Evolutionary conservation across 1,140 invertebrate genomes (phyloP).

Genomic region (Drosophila insularis): DNA sequence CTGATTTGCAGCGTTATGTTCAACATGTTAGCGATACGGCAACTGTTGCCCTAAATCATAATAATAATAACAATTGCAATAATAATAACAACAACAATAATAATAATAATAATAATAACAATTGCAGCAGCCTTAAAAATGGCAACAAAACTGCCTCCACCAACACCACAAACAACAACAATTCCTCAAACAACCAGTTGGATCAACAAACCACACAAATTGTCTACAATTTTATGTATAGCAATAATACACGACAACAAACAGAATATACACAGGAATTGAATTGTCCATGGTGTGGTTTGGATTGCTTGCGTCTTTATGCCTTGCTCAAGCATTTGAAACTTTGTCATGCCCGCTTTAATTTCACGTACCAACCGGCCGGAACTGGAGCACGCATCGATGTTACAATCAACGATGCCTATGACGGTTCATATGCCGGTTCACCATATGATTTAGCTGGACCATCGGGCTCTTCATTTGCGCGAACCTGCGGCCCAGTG

Average conservation of each 20-base stretch:
- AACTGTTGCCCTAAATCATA: slow-evolving; percentile 83
- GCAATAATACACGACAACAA: slow-evolving; percentile 96
- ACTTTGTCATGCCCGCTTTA: slow-evolving; percentile 95
- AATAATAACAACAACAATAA: slow-evolving; percentile 71
- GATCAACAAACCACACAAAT: slow-evolving; percentile 86
- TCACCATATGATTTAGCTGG: slow-evolving; percentile 95
- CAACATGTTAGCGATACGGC: slow-evolving; percentile 50
- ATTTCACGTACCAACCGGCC: slow-evolving; percentile 90
- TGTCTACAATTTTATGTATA: slow-evolving; percentile 97
- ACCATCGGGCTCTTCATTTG: slow-evolving; percentile 85
- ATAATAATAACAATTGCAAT: slow-evolving; percentile 70
- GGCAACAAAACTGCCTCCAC: slow-evolving; percentile 35
- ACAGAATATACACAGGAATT: slow-evolving; percentile 96
- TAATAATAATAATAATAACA: slow-evolving; percentile 58
- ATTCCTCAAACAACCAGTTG: background rate
- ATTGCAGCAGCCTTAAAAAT: slow-evolving; percentile 51
- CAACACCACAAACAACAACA: background rate
- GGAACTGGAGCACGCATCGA: slow-evolving; percentile 93
- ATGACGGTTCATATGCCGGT: slow-evolving; percentile 97
- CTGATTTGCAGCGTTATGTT: slow-evolving; percentile 69
- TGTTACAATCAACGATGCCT: slow-evolving; percentile 96
- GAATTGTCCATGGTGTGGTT: slow-evolving; percentile 96
- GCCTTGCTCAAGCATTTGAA: slow-evolving; percentile 96
- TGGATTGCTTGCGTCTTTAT: slow-evolving; percentile 94
- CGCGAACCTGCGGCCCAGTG: slow-evolving; percentile 90